Conservation (phyloP, 2,888 invertebrate genomes). For the Tanypteryx hageni region DNA sequence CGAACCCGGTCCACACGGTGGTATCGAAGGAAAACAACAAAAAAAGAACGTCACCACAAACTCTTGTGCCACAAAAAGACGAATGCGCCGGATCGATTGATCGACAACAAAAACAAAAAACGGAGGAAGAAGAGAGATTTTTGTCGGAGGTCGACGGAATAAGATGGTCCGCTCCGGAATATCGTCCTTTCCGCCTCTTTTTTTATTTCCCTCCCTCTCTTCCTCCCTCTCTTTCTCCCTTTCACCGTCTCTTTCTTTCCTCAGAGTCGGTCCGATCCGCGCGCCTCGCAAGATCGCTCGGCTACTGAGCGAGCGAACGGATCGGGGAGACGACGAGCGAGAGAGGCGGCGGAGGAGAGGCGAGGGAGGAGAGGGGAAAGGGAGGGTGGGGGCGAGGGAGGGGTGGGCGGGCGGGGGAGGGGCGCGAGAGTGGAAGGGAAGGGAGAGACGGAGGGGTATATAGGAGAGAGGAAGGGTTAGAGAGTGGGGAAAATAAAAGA, state of each 20-base stretch:
- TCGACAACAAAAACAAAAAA: not conserved
- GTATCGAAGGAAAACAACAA: not conserved
- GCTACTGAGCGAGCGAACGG: constrained; percentile 46
- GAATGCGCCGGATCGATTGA: constrained; percentile 13
- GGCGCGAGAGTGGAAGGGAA: not conserved
- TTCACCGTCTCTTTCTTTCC: not conserved
- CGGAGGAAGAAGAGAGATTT: not conserved
- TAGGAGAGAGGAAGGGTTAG: not conserved
- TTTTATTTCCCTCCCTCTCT: not conserved
- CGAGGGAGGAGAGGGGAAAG: not conserved
- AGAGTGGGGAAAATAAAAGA: constrained; percentile 17
- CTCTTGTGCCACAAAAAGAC: not conserved
- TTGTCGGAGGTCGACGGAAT: not conserved
- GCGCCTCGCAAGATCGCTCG: constrained; percentile 53
- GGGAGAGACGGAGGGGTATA: not conserved
- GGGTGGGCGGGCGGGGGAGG: not conserved
- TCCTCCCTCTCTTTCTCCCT: not conserved
- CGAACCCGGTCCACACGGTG: constrained; percentile 14
- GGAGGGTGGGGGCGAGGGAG: not conserved
- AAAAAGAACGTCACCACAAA: not conserved
- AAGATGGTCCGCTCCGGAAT: not conserved
- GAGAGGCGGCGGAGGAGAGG: not conserved
- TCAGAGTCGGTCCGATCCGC: constrained; percentile 7
- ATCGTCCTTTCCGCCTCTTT: constrained; percentile 2
- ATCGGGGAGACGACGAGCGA: constrained; percentile 26